Base-by-base conservation (phyloP, 2,113 vertebrate species). In the Baryphthengus martii region DNA sequence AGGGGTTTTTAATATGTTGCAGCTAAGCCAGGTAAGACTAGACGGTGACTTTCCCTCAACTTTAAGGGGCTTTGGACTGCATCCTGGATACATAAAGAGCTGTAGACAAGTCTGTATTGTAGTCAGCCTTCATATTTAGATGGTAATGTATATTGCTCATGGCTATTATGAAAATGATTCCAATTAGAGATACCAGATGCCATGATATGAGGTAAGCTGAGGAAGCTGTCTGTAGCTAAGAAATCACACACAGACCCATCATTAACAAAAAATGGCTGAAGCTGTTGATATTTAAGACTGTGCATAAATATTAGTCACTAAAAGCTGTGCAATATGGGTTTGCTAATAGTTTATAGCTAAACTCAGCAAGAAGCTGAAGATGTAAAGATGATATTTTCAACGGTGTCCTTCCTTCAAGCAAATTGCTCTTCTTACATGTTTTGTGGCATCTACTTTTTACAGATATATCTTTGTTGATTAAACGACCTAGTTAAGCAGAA, bases 121-220 rank as follows among this genome's bases (percentile, higher is more conserved):
- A 96, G 85, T 90, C 96, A 90, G 83, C 76, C 83, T 93, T 94
- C 88, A 72, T 94, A 87, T 96, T 93, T 95, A 95, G 88, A 93
- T 85, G 88, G 70, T 89, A 96, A 96, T 95, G 92, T 90, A 81
- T 84, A 90, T 90, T 97, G 96, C 96, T 97, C 76, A 92, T 92
- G 93, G 90, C 94, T 93, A 97, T 95, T 96, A 96, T 95, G 96
- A 96, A 96, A 96, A 97, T 95, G 63, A 97, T 96, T 90, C 92
- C 92, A 93, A 96, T 96, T 95, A 97, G 93, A 96, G 94, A 95
- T 97, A 97, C 61, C 92, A 97, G 96, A 95, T 95, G 92, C 93
- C 5, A 0, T 88, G 92, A 96, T 95, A 96, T 95, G 92, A 97
- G 88, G 93, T 96, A 96, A 96, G 92, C 90, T 94, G 37, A 93